Conservation (phyloP, 2,888 invertebrate genomes). For the Pseudococcus longispinus region DNA sequence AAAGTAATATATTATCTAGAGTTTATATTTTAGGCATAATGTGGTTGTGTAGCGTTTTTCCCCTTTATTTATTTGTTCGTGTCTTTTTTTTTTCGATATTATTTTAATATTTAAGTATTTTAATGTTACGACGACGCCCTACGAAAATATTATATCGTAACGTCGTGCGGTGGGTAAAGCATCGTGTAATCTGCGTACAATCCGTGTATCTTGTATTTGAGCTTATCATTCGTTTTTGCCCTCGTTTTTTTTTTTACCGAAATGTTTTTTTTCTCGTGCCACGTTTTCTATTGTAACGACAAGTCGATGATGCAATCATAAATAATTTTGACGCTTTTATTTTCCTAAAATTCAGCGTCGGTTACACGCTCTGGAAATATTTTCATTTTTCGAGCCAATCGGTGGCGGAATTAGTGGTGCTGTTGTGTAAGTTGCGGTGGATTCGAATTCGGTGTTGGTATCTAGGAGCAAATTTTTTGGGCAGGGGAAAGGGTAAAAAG, state of each 20-base stretch:
- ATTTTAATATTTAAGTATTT: background rate
- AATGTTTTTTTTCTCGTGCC: background rate
- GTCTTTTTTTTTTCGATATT: background rate
- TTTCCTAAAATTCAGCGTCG: too few relatives aligned
- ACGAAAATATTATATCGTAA: background rate
- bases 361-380: too few relatives aligned
- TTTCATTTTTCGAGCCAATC: too few relatives aligned
- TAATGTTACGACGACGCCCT: background rate
- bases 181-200: background rate
- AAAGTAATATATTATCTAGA: background rate
- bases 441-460: too few relatives aligned
- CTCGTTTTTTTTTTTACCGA: background rate
- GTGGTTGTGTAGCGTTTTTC: constrained; percentile 8
- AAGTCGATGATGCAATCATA: background rate
- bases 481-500: too few relatives aligned
- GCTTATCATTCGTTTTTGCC: background rate
- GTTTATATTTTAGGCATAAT: constrained; percentile 12
- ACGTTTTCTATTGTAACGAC: background rate
- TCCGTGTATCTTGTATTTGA: background rate
- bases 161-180: background rate
- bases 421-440: too few relatives aligned
- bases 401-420: too few relatives aligned
- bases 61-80: background rate
- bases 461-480: too few relatives aligned
- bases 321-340: too few relatives aligned